phyloP scores from a whole-genome alignment of 1,140 invertebrate genomes.

The Arctopsyche grandis region DNA sequence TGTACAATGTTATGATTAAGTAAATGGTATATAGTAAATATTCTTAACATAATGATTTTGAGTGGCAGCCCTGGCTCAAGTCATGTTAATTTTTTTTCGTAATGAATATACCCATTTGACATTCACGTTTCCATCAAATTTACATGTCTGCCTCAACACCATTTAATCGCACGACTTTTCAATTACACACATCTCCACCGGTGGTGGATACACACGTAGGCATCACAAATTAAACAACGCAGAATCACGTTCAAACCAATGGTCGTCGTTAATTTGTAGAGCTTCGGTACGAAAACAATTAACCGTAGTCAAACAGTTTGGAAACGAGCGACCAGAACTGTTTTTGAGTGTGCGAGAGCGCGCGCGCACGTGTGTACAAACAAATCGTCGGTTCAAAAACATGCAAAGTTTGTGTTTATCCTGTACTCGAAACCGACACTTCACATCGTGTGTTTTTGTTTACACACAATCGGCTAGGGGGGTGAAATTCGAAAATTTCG shows the following conservation, averaged over 20 bases:
- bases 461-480: not conserved
- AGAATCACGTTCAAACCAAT: not conserved
- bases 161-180: too few species aligned
- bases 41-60: too few species aligned
- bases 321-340: slow-evolving; percentile 5
- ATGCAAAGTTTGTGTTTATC: slow-evolving; percentile 15
- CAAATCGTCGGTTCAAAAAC: slow-evolving; percentile 10
- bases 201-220: not conserved
- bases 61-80: too few species aligned
- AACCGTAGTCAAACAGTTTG: slow-evolving; percentile 13
- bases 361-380: slow-evolving; percentile 5
- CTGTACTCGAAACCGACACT: slow-evolving; percentile 4
- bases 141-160: too few species aligned
- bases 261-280: not conserved
- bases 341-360: not conserved
- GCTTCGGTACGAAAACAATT: not conserved
- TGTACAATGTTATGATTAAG: too few species aligned
- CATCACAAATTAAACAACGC: too few species aligned
- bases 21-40: too few species aligned
- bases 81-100: too few species aligned
- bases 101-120: too few species aligned
- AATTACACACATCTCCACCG: not conserved
- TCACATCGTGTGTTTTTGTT: not conserved
- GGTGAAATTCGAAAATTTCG: too few species aligned
- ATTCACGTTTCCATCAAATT: too few species aligned